Base-by-base conservation (phyloP, 1,140 invertebrate species). In the Drosophila willistoni region DNA sequence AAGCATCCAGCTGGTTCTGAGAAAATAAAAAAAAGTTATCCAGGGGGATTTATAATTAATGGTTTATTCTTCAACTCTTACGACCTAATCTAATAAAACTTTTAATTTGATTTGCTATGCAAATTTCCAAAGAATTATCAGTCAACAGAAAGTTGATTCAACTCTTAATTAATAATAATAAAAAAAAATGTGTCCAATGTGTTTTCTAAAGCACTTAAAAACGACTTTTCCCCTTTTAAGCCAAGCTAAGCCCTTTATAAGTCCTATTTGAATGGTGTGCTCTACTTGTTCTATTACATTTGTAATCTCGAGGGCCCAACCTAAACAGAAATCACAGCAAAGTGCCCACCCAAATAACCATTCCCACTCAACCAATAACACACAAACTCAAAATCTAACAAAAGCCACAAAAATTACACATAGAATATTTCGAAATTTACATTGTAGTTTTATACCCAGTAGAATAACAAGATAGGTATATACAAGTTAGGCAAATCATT, bases 361-460 rank as follows among this genome's bases (percentile, higher is more conserved):
- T 65, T 71, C 67, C 66, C 47, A 41, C 14, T 36, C 56, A 70
- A 69, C 42, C 19, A 22, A 65, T n/a, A 42, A 44, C 41, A 42
- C 6, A 29, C 9, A 36, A 42, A 42, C 13, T 13, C 9, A 61
- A 44, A 61, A 44, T 34, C 25, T 14, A 77, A 72, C 57, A 69
- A 36, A 63, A 59, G 56, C 62, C 67, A 81, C 57, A 86, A 64
- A 74, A 78, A 65, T 81, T 74, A 81, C 77, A 84, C 65, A 51
- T 22, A 81, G 67, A 74, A 70, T 51, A 83, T 86, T 87, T 79
- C 72, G 82, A 87, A 87, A 86, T 87, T 75, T 77, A 86, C 83
- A 86, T 86, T 76, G 68, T 72, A 72, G 68, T 81, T 80, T 73
- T 77, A 81, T 51, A 51, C 44, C 44, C 44, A 51, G 17, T 12